Evolutionary conservation across 2,113 vertebrate genomes (phyloP).

Genomic region (Entomyzon cyanotis): DNA sequence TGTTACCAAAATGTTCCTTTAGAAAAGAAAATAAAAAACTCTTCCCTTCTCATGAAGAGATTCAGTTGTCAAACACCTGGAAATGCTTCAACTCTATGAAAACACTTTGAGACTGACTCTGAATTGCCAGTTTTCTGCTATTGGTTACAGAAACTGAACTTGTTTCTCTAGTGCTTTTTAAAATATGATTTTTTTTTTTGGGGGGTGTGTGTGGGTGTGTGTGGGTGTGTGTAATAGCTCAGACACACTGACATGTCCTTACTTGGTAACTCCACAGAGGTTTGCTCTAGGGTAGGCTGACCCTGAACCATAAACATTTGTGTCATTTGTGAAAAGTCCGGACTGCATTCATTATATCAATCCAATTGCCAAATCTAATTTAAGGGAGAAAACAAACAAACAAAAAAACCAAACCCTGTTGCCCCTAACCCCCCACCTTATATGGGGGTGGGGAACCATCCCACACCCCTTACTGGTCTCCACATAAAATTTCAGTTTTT

Average conservation of each 20-base stretch:
- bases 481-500: neutral
- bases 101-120: neutral
- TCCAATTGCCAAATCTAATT: neutral
- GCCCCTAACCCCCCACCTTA: fast-evolving
- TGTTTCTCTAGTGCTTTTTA: neutral
- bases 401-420: fast-evolving
- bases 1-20: neutral
- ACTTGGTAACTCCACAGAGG: neutral
- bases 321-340: neutral
- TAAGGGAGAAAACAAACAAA: neutral
- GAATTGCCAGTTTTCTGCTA: neutral
- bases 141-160: neutral
- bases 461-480: neutral
- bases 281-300: neutral
- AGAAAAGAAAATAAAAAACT: neutral
- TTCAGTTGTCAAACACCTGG: neutral
- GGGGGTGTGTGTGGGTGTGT: neutral
- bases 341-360: neutral
- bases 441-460: neutral
- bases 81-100: neutral
- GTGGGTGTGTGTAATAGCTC: neutral
- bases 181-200: neutral
- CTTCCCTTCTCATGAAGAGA: neutral
- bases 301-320: neutral
- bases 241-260: neutral